Evolutionary conservation across 2,113 vertebrate genomes (phyloP).

Genomic region (Falco punctatus): DNA sequence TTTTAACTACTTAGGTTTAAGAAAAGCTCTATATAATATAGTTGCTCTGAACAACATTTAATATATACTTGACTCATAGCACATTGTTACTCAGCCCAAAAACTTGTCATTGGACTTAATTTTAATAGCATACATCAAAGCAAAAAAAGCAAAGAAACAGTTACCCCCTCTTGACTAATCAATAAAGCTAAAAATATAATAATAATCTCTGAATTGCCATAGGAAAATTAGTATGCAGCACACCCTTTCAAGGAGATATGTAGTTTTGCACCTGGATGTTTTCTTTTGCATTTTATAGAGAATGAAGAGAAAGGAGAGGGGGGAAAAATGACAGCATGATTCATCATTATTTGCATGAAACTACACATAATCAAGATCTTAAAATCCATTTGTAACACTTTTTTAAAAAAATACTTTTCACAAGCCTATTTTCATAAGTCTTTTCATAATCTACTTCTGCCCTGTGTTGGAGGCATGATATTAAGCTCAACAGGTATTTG

Average conservation of each 20-base stretch:
- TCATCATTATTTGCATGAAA: constrained; percentile 46
- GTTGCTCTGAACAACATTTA: constrained; percentile 6
- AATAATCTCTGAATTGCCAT: background rate
- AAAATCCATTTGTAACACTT: constrained; percentile 17
- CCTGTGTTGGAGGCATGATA: background rate
- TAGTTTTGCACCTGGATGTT: background rate
- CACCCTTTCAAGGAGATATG: constrained; percentile 1
- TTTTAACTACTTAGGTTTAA: background rate
- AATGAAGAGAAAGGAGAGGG: background rate
- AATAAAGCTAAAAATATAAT: background rate
- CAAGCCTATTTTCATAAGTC: constrained; percentile 26
- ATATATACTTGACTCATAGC: background rate
- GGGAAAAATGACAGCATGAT: background rate
- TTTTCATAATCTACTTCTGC: constrained; percentile 3
- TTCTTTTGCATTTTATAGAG: constrained; percentile 6
- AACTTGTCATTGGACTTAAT: constrained; percentile 10
- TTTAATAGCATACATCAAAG: constrained; percentile 13
- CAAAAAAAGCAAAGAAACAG: background rate
- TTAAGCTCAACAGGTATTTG: constrained; percentile 43
- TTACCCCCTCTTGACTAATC: background rate
- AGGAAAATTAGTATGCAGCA: constrained; percentile 1
- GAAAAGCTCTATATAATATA: background rate
- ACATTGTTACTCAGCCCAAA: constrained; percentile 4
- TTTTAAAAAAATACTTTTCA: background rate
- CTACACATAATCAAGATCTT: constrained; percentile 45